These are phyloP conservation scores for Gymnocypris eckloni DNA, from an alignment of 2,797 vertebrate genomes.

Conservation along the genomic window DNA sequence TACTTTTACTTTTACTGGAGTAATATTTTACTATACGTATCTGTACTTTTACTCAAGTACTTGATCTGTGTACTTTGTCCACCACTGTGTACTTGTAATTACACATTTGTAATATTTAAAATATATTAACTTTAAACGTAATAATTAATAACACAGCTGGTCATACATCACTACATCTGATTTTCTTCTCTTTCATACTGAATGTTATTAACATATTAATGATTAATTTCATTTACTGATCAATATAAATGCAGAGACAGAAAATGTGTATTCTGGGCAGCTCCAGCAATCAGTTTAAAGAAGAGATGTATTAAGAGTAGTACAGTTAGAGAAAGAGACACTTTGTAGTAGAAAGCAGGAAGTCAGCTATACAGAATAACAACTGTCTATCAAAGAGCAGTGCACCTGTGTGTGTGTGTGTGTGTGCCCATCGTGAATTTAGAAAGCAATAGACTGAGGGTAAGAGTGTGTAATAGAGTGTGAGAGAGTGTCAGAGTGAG, in stretches of 20 bases:
- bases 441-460: constrained; percentile 13
- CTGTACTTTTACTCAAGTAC: no score
- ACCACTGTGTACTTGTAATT: no score
- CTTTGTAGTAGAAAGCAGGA: constrained; percentile 39
- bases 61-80: no score
- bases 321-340: constrained; percentile 21
- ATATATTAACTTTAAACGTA: no score
- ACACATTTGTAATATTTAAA: no score
- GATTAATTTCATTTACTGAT: constrained; percentile 32
- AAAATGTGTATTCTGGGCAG: constrained; percentile 16
- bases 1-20: no score
- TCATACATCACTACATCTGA: neutral
- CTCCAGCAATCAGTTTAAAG: constrained; percentile 35
- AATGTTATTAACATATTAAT: constrained; percentile 47
- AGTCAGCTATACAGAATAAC: constrained; percentile 35
- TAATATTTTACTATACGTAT: no score
- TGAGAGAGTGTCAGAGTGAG: constrained; percentile 2
- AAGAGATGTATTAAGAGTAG: constrained; percentile 2
- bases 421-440: constrained; percentile 6
- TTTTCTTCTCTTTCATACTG: constrained; percentile 19
- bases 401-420: constrained; percentile 3
- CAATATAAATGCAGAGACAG: constrained; percentile 50
- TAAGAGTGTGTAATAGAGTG: constrained; percentile 38
- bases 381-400: constrained; percentile 44
- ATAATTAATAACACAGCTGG: neutral